phyloP scores from a whole-genome alignment of 2,888 invertebrate species.

The Dastarcus helophoroides region DNA sequence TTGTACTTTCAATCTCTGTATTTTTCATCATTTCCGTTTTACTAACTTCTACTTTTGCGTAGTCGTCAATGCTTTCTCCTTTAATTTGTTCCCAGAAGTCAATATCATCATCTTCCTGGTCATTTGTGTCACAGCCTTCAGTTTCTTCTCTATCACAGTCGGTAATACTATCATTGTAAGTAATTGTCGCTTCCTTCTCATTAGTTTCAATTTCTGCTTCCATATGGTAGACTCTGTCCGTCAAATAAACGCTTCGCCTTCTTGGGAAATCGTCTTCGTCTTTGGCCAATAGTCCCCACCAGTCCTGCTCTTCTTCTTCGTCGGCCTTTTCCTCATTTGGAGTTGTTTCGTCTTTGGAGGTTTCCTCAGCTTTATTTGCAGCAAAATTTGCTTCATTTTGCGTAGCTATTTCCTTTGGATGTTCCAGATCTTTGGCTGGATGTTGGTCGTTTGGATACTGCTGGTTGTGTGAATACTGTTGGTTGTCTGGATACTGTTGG shows the following conservation, averaged over 20 bases:
- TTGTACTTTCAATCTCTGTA: slow-evolving; percentile 3
- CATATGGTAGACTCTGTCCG: background rate
- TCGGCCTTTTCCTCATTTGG: slow-evolving; percentile 10
- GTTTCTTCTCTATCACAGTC: slow-evolving; percentile 2
- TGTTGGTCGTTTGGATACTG: too few species aligned
- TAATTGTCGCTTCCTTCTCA: slow-evolving; percentile 1
- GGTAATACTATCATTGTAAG: too few species aligned
- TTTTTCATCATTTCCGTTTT: slow-evolving; percentile 1
- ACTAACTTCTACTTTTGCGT: slow-evolving; percentile 3
- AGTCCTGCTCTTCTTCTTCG: slow-evolving; percentile 16
- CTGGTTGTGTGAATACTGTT: too few species aligned
- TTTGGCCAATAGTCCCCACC: slow-evolving; percentile 23
- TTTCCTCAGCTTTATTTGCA: slow-evolving; percentile 3
- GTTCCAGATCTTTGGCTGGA: too few species aligned
- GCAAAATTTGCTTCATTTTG: background rate
- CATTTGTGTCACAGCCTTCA: background rate
- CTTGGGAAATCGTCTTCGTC: slow-evolving; percentile 15
- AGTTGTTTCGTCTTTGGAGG: slow-evolving; percentile 8
- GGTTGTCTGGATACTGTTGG: too few species aligned
- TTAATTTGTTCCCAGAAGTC: slow-evolving; percentile 18
- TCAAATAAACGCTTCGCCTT: slow-evolving; percentile 3
- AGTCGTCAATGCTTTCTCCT: slow-evolving; percentile 8
- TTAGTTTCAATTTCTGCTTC: background rate
- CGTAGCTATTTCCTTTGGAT: too few species aligned
- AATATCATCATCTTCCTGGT: slow-evolving; percentile 10